phyloP scores from a whole-genome alignment of 2,113 vertebrate genomes.

The Petrocephalus zakoni region DNA sequence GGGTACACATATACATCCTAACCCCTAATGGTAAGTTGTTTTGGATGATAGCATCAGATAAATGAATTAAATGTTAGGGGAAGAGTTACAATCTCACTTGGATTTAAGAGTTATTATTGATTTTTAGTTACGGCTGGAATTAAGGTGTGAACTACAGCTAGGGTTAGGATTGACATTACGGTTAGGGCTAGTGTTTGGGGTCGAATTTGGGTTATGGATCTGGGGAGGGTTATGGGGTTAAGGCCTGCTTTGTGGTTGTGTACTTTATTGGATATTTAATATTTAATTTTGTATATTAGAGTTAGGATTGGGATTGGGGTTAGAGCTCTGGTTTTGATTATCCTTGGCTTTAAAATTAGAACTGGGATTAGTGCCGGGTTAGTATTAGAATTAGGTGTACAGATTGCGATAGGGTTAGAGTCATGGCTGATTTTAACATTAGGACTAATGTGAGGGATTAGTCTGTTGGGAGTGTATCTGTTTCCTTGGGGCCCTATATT shows the following conservation, averaged over 20 bases:
- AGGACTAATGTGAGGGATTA: neutral
- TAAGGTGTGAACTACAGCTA: neutral
- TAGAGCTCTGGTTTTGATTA: neutral
- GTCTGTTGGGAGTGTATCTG: neutral
- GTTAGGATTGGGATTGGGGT: neutral
- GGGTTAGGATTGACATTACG: neutral
- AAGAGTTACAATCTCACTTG: neutral
- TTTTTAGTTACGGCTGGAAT: neutral
- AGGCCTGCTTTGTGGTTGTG: neutral
- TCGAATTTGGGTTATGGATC: neutral
- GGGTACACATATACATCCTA: neutral
- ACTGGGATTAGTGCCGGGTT: neutral
- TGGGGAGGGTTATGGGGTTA: neutral
- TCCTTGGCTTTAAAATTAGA: neutral
- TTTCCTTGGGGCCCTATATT: neutral
- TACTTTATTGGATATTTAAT: neutral
- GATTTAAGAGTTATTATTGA: neutral
- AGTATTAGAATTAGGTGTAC: neutral
- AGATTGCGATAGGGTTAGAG: neutral
- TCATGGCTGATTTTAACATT: neutral
- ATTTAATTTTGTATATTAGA: neutral
- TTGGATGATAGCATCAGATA: neutral
- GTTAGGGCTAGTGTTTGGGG: neutral
- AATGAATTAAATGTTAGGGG: neutral
- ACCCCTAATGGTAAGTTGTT: neutral